A percentile compares a stretch with the other conserved stretches of the same genome.
These are phyloP conservation scores for Drosophila mulleri DNA, from an alignment of 2,888 invertebrate species.

Conservation along the genomic window DNA sequence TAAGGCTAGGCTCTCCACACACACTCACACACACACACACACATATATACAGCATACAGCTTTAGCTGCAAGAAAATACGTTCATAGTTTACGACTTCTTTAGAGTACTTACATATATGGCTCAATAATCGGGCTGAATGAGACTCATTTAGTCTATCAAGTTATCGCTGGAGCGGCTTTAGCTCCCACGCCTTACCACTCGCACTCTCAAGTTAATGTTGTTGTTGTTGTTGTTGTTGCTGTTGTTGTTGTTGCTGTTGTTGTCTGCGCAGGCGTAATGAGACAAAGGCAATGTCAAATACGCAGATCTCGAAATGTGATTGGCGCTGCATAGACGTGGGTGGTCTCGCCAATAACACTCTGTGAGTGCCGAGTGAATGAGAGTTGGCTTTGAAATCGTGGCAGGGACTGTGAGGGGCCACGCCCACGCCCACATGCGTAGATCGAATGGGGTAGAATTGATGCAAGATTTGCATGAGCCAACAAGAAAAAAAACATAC, in stretches of 20 bases:
- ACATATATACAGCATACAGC: not conserved
- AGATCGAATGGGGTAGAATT: constrained; percentile 48
- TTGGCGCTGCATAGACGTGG: constrained; percentile 67
- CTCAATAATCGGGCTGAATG: constrained; percentile 61
- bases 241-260: constrained; percentile 43
- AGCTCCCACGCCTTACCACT: constrained; percentile 61
- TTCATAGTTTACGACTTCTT: constrained; percentile 39
- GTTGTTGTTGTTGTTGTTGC: constrained; percentile 36
- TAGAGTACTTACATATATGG: constrained; percentile 47
- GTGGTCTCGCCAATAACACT: constrained; percentile 58
- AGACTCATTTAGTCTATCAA: constrained; percentile 70
- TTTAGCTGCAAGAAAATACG: not conserved
- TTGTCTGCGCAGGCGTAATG: constrained; percentile 80
- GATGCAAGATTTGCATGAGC: constrained; percentile 61
- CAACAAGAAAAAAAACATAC: not conserved
- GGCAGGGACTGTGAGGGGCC: constrained; percentile 9
- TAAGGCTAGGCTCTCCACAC: constrained; percentile 1
- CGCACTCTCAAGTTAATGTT: constrained; percentile 22
- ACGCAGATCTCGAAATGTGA: constrained; percentile 71
- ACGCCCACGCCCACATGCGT: constrained; percentile 53
- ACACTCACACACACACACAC: constrained; percentile 1
- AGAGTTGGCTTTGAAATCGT: not conserved
- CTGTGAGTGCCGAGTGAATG: not conserved
- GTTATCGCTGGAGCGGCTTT: constrained; percentile 54
- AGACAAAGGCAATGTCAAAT: constrained; percentile 75